Base-by-base conservation (phyloP, 2,888 invertebrate genomes). In the Acanthococcus lagerstroemiae region DNA sequence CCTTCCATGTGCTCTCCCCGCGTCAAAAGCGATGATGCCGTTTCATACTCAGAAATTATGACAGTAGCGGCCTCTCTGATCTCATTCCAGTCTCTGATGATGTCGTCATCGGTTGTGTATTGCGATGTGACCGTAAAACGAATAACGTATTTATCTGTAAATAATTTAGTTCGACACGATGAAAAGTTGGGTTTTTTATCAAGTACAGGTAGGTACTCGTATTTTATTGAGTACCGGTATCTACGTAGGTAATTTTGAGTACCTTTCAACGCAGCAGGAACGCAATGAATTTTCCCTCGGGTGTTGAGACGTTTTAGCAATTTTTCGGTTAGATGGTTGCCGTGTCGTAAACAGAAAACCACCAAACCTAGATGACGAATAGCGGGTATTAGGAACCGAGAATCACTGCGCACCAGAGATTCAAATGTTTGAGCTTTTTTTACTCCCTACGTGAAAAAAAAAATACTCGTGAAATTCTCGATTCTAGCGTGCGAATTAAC, bases 101-200 rank as follows among this genome's bases (percentile, higher is more conserved):
- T 80, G 73, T 83, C 83, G 7, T 75, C 76, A 9, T 76, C 75
- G 0, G 80, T 81, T 3, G 83, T 75, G 50, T 85, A 83, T 57
- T 86, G 85, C 0, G 95, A 95, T 0, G 96, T 95, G 37, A 97
- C 87, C 0, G 95, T 94, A 76, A 96, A 97, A 65, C 93, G 78
- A 69, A 95, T 94, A 56, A 95, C 92, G 75, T 90, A 90, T 74
- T 85, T 84, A 15, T 71, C 73, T 73, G 56, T 26, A 68, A 57
- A 26, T 55, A 58, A 55, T 61, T n/a, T 66, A 67, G 24, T 37
- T 9, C 37, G n/a, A n/a, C n/a, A n/a, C n/a, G n/a, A 9, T 37
- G 12, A 37, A 15, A 37, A 37, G 12, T 37, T 37, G n/a, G 2
- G 1, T 37, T 15, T 37, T 37, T 9, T 37, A 37, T 30, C 12